phyloP scores from a whole-genome alignment of 1,140 invertebrate genomes.

The Drosophila santomea region DNA sequence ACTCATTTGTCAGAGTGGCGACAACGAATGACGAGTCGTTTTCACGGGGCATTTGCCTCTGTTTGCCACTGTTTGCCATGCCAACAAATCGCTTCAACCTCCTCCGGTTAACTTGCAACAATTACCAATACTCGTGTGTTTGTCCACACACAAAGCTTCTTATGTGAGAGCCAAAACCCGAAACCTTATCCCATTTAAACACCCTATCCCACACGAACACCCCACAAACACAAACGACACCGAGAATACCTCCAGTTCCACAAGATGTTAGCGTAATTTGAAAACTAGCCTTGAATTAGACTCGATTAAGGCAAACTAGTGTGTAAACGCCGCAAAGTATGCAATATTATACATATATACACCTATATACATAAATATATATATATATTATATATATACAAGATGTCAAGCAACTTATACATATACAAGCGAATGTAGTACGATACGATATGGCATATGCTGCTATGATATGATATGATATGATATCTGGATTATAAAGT shows the following conservation, averaged over 20 bases:
- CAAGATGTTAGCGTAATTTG: slow-evolving; percentile 67
- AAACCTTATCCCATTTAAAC: not conserved
- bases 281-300: slow-evolving; percentile 77
- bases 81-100: slow-evolving; percentile 37
- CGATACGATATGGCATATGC: slow-evolving; percentile 62
- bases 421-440: slow-evolving; percentile 53
- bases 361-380: slow-evolving; percentile 47
- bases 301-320: slow-evolving; percentile 66
- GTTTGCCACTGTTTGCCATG: slow-evolving; percentile 60
- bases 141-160: slow-evolving; percentile 40
- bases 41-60: slow-evolving; percentile 65
- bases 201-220: not conserved
- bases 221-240: slow-evolving; percentile 21
- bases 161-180: slow-evolving; percentile 1
- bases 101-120: slow-evolving; percentile 43
- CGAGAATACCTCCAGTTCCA: slow-evolving; percentile 68
- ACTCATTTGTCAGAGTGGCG: slow-evolving; percentile 66
- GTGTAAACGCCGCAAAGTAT: slow-evolving; percentile 79
- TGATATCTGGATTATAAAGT: slow-evolving; percentile 76
- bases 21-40: slow-evolving; percentile 63
- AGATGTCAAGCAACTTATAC: slow-evolving; percentile 50
- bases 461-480: slow-evolving; percentile 17
- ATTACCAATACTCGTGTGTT: slow-evolving; percentile 21
- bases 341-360: slow-evolving; percentile 74
- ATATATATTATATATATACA: slow-evolving; percentile 60